Base-by-base conservation (phyloP, 2,888 invertebrate genomes). In the Esperia sulphurella region DNA sequence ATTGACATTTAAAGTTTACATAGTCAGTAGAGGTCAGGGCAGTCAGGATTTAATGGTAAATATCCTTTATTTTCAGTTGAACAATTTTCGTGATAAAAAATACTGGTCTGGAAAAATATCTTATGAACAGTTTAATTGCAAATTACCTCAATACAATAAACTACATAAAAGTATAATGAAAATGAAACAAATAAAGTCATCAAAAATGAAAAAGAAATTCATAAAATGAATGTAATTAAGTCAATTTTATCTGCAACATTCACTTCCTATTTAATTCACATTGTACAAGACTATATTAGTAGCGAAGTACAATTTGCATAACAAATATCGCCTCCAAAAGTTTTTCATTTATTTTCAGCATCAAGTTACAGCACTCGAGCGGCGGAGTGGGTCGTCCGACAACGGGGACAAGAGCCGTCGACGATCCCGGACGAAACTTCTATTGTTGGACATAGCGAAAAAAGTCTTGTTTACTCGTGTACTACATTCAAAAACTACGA, bases 321-420 rank as follows among this genome's bases (percentile, higher is more conserved):
- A 48, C 49, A 41, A 57, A 61, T 68, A 56, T 60, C 59, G 53
- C 52, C 44, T 73, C 63, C 61, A 59, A 59, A 58, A 55, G 51
- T 60, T 55, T 59, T 49, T 55, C 54, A 55, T 57, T 64, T 66
- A 66, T 65, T 68, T 68, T 60, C 65, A 63, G 60, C 65, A 68
- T 65, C 56, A 63, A 64, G 64, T 59, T 56, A 40, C 52, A 54
- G 55, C 55, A 46, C 45, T 51, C 57, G 47, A 51, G 47, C 21
- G 21, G 49, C 64, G 54, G 60, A 70, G 71, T 61, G 67, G 68
- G 51, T 38, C 55, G 64, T 53, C 63, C 54, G 48, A 66, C 69
- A 74, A 71, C 58, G 59, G 51, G 73, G 74, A 66, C 75, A 72
- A 76, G 77, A 56, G 63, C 48, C 51, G 60, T 60, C 58, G 64